Percentiles rank a stretch among this genome's conserved stretches.
phyloP scores from a whole-genome alignment of 2,888 invertebrate genomes.

The Ceratothoa steindachneri region DNA sequence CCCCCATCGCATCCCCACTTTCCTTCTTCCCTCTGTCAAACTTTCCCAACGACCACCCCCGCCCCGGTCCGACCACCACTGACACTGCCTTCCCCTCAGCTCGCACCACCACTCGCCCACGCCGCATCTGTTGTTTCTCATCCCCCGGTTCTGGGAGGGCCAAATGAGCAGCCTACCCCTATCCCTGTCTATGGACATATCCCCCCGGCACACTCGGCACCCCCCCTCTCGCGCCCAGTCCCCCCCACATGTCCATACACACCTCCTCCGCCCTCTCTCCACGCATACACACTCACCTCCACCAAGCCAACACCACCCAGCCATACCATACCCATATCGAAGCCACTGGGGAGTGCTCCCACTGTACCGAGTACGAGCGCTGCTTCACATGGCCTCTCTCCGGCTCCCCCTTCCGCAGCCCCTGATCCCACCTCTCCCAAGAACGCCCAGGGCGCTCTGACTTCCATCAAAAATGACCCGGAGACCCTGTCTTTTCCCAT shows the following conservation, averaged over 20 bases:
- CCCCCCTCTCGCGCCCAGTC: slow-evolving; percentile 29
- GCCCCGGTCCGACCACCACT: slow-evolving; percentile 10
- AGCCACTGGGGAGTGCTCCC: too few species aligned
- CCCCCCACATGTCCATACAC: not conserved
- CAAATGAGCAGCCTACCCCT: slow-evolving; percentile 10
- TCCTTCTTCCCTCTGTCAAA: not conserved
- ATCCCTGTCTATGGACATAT: slow-evolving; percentile 12
- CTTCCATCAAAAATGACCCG: not conserved
- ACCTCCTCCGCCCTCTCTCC: not conserved
- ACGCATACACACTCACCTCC: not conserved
- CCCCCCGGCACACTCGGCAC: slow-evolving; percentile 42
- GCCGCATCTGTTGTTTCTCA: slow-evolving; percentile 16
- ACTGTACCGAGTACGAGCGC: too few species aligned
- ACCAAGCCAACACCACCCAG: not conserved
- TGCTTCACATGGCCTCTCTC: not conserved
- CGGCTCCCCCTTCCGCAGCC: not conserved
- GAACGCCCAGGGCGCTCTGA: not conserved
- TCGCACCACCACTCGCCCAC: slow-evolving; percentile 7
- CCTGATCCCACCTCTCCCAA: not conserved
- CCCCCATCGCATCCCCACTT: slow-evolving; percentile 8
- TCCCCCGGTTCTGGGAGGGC: slow-evolving; percentile 22
- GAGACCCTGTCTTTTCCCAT: not conserved
- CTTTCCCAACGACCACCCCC: too few species aligned
- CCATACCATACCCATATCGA: not conserved
- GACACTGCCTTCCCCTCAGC: slow-evolving; percentile 10